Evolutionary conservation across 1,140 invertebrate genomes (phyloP).

Genomic region (Colletes latitarsis): DNA sequence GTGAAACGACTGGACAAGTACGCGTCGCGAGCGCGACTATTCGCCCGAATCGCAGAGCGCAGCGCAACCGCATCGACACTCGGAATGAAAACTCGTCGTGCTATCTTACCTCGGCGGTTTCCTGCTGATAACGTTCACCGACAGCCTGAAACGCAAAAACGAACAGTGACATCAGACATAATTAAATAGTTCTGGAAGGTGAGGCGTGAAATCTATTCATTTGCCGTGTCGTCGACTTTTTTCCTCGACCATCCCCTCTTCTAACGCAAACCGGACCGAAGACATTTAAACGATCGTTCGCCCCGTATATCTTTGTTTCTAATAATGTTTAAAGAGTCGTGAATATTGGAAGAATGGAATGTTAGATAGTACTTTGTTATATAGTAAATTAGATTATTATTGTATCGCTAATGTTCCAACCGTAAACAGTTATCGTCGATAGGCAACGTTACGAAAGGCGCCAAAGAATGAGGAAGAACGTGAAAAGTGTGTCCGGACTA

Average conservation of each 20-base stretch:
- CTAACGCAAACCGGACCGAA: not conserved
- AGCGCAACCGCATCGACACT: slow-evolving; percentile 19
- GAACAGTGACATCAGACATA: slow-evolving; percentile 54
- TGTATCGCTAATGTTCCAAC: too few species aligned
- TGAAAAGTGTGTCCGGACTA: too few species aligned
- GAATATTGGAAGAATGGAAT: too few species aligned
- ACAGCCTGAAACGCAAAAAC: slow-evolving; percentile 66
- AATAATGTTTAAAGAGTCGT: too few species aligned
- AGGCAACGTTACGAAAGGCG: too few species aligned
- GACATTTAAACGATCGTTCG: too few species aligned
- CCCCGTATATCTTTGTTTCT: too few species aligned
- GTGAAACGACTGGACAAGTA: not conserved
- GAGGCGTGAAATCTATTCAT: slow-evolving; percentile 4
- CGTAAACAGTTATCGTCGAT: too few species aligned
- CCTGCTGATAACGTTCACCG: slow-evolving; percentile 74
- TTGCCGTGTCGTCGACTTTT: not conserved
- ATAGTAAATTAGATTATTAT: too few species aligned
- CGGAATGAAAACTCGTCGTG: slow-evolving; percentile 50
- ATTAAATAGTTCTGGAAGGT: not conserved
- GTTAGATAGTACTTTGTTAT: too few species aligned
- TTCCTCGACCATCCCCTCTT: not conserved
- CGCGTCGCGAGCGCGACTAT: slow-evolving; percentile 44
- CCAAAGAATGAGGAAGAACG: too few species aligned
- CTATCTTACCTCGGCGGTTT: slow-evolving; percentile 77
- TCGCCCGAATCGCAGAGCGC: slow-evolving; percentile 17